These are phyloP conservation scores for Thymelicus lineola DNA, from an alignment of 2,888 invertebrate species.

Conservation along the genomic window DNA sequence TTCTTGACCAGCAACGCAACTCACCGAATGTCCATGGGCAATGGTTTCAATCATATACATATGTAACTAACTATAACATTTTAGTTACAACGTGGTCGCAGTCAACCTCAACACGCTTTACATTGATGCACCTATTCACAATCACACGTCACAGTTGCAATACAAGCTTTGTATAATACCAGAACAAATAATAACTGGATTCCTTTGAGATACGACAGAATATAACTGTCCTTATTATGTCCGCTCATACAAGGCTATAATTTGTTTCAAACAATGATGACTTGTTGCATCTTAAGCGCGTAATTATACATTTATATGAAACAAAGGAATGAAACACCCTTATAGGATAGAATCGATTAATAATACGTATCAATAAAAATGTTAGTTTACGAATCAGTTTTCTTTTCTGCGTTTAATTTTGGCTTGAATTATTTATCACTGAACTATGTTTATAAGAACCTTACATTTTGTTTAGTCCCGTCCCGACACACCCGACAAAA, in stretches of 20 bases:
- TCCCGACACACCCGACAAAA: too few species aligned
- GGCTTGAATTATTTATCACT: too few species aligned
- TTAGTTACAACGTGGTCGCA: conserved; percentile 39
- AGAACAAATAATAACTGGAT: conserved; percentile 35
- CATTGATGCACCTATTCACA: conserved; percentile 53
- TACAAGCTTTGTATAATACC: conserved; percentile 35
- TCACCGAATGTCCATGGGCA: too few species aligned
- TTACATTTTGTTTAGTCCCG: too few species aligned
- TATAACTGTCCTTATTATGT: conserved; percentile 23
- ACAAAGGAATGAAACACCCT: conserved; percentile 5
- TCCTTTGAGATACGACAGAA: conserved; percentile 34
- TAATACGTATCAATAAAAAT: conserved; percentile 1
- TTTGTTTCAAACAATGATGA: conserved; percentile 18
- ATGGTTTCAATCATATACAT: too few species aligned
- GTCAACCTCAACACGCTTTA: conserved; percentile 40
- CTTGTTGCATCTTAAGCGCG: background rate
- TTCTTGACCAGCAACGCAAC: too few species aligned
- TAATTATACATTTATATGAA: background rate
- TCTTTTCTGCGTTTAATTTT: too few species aligned
- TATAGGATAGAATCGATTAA: background rate
- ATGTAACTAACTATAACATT: conserved; percentile 21
- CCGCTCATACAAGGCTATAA: conserved; percentile 13
- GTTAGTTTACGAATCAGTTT: background rate
- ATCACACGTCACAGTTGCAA: conserved; percentile 38
- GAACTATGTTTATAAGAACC: too few species aligned